Conservation (phyloP, 2,797 vertebrate species). For the Neosalanx taihuensis region DNA sequence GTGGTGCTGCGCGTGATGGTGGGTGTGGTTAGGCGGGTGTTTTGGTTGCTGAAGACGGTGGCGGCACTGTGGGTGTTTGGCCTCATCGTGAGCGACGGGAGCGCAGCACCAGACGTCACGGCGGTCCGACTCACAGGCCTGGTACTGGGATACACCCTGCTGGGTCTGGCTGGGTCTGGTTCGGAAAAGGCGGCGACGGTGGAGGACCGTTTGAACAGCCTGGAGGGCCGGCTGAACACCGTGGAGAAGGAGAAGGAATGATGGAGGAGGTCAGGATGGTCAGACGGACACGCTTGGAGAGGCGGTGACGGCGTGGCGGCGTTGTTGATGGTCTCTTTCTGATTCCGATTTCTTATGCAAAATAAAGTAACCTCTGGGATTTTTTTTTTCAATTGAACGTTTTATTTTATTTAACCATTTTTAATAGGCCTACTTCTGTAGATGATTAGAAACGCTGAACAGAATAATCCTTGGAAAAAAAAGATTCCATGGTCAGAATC, state of each 20-base stretch:
- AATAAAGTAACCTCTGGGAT: slow-evolving; percentile 64
- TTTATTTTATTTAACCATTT: slow-evolving; percentile 15
- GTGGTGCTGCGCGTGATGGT: slow-evolving; percentile 60
- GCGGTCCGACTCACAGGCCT: slow-evolving; percentile 63
- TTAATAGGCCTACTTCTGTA: neutral
- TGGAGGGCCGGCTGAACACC: slow-evolving; percentile 67
- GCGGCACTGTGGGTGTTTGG: slow-evolving; percentile 70
- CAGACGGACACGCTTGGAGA: neutral
- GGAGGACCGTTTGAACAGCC: slow-evolving; percentile 59
- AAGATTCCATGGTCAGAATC: too few species aligned
- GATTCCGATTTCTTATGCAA: slow-evolving; percentile 35
- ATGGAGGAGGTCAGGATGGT: slow-evolving; percentile 29
- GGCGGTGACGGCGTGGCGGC: slow-evolving; percentile 5
- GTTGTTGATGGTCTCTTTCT: slow-evolving; percentile 40
- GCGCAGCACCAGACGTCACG: slow-evolving; percentile 54
- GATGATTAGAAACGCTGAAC: too few species aligned
- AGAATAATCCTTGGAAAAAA: too few species aligned
- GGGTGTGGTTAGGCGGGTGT: slow-evolving; percentile 55
- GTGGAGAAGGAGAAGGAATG: slow-evolving; percentile 64
- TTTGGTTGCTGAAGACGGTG: slow-evolving; percentile 71
- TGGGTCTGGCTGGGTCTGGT: slow-evolving; percentile 55
- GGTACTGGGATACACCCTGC: slow-evolving; percentile 62
- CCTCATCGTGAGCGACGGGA: slow-evolving; percentile 66
- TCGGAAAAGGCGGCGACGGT: slow-evolving; percentile 47
- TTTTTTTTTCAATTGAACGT: slow-evolving; percentile 47